phyloP scores from a whole-genome alignment of 1,140 invertebrate species.

The Anastrepha ludens region DNA sequence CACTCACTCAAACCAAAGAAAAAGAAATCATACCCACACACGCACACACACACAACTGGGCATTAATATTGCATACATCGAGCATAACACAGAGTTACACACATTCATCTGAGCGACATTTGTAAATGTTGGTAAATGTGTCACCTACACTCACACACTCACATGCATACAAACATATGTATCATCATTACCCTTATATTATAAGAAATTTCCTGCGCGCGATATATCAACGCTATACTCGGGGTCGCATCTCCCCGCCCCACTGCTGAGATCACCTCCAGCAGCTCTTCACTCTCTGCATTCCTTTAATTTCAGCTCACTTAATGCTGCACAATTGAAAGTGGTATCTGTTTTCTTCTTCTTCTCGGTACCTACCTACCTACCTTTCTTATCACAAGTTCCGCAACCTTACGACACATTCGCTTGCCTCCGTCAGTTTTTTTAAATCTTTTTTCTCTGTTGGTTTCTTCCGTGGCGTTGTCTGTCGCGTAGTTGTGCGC shows the following conservation, averaged over 20 bases:
- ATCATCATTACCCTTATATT: slow-evolving; percentile 41
- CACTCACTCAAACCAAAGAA: not conserved
- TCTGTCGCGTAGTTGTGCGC: slow-evolving; percentile 37
- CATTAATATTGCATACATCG: not conserved
- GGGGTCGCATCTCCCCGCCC: too few relatives aligned
- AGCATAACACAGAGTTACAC: not conserved
- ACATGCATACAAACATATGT: not conserved
- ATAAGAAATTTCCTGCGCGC: slow-evolving; percentile 6
- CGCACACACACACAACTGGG: not conserved
- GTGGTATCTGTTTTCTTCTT: not conserved
- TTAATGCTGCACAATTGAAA: slow-evolving; percentile 41
- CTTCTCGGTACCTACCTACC: not conserved
- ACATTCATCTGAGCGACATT: not conserved
- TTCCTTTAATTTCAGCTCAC: slow-evolving; percentile 34
- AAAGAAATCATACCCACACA: not conserved
- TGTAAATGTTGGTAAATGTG: slow-evolving; percentile 32
- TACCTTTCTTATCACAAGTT: not conserved
- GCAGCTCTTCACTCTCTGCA: not conserved
- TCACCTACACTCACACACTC: not conserved
- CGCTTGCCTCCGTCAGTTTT: not conserved
- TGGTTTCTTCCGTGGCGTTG: not conserved
- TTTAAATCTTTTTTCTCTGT: not conserved
- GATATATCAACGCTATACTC: not conserved
- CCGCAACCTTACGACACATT: not conserved
- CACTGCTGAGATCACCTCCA: too few relatives aligned